These are phyloP conservation scores for Plecturocebus donacophilus DNA, from an alignment of 2,113 vertebrate species.

Conservation along the genomic window DNA sequence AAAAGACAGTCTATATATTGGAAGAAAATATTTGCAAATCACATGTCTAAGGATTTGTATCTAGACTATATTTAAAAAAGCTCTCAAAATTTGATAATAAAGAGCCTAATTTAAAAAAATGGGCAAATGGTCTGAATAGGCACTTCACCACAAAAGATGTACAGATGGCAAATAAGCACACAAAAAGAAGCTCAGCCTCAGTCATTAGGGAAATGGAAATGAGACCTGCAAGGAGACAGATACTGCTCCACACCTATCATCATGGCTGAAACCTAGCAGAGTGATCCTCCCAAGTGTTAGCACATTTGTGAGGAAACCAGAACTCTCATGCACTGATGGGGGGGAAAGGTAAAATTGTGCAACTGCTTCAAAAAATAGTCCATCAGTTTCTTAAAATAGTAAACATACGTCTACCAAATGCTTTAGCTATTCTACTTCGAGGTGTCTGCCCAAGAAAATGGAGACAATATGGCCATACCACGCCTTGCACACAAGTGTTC, in stretches of 20 bases:
- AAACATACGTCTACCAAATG: not conserved
- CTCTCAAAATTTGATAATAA: not conserved
- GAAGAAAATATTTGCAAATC: not conserved
- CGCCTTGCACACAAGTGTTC: not conserved
- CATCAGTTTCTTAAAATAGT: not conserved
- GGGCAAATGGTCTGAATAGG: not conserved
- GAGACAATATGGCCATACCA: accelerated
- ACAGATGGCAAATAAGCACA: not conserved
- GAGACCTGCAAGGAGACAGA: accelerated
- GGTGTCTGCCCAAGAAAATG: not conserved
- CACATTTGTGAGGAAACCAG: too few species aligned
- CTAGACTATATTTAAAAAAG: not conserved
- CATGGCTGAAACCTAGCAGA: not conserved
- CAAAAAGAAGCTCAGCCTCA: not conserved
- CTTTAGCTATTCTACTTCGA: not conserved
- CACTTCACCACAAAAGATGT: not conserved
- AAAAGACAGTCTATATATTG: not conserved
- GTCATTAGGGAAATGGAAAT: not conserved
- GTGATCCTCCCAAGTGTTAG: not conserved
- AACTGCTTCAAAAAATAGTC: not conserved
- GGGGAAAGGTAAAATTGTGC: not conserved
- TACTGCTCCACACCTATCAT: accelerated
- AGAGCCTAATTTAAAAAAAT: not conserved
- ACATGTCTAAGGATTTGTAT: not conserved
- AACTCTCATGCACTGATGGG: too few species aligned